Base-by-base conservation (phyloP, 2,113 vertebrate species). In the Xiphophorus maculatus region DNA sequence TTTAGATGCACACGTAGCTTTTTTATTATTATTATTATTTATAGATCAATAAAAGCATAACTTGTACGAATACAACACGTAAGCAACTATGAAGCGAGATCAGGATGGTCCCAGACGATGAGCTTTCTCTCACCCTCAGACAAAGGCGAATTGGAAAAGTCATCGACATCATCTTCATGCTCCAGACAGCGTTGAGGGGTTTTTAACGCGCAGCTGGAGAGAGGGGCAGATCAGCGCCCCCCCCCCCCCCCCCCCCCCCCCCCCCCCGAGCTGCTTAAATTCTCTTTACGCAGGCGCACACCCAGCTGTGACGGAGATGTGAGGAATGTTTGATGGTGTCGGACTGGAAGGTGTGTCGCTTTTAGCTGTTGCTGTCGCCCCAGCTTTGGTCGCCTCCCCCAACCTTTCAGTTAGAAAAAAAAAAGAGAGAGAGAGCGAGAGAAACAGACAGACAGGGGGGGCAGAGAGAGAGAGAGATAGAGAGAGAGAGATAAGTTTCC, bases 401-500 rank as follows among this genome's bases (percentile, higher is more conserved):
- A 10, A 11, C 5, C 15, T 29, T 48, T 29, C 66, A 33, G 37
- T 37, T 37, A 37, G 54, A 29, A 44, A 3, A 14, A 64, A 71
- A n/a, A 54, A 76, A 40, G 67, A 64, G 69, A 63, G 63, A 69
- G 15, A 64, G 79, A 71, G 28, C 42, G 79, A 42, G 61, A 65
- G 69, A 63, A 65, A 66, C 22, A 64, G 79, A 30, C 58, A 63
- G 79, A 60, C 62, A 33, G 61, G 64, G 69, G 73, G 75, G 73
- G 70, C 82, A 77, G 84, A 78, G 51, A 74, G 81, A 83, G 67
- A 63, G 63, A 68, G 64, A 74, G 82, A 84, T 65, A 87, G 51
- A 74, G 81, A 83, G 67, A 63, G 63, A 68, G 64, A 74, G 82
- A 84, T 65, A 87, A 87, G 83, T 87, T 92, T 86, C 79, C 74